Evolutionary conservation across 1,140 invertebrate genomes (phyloP), one percentile per base, ranked within the genome.

Genomic region (Drosophila novamexicana): DNA sequence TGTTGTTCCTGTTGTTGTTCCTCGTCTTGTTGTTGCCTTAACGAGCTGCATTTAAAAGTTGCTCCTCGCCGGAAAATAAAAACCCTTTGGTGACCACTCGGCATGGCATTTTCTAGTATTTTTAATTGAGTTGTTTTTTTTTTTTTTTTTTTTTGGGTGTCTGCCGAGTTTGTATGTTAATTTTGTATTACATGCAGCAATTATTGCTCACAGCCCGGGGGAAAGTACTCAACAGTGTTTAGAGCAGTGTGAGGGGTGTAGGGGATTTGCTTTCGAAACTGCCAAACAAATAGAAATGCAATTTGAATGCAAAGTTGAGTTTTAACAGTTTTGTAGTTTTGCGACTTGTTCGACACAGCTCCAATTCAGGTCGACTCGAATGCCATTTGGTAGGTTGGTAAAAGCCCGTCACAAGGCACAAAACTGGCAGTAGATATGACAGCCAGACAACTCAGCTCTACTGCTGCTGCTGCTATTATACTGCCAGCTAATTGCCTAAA

Each of bases 261-360:
- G 7, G 34, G 16, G n/a, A 16, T 32, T 56, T 70, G 14, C 56
- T 61, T 68, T 61, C 70, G 39, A 67, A 74, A 67, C 81, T 62
- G 77, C 65, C 77, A 81, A 85, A 72, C 77, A 85, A 85, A 85
- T 85, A 63, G 70, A 77, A 85, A 85, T 85, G 77, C 81, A 75
- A 85, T 78, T 85, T 77, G 78, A 85, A 85, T 77, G 81, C 77
- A 77, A 84, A 80, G 79, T 84, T 83, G 78, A 75, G 66, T 72
- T 77, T 72, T 7, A 72, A 56, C 47, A 36, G 57, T 62, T 61
- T 66, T 67, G 39, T 39, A 52, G 37, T 32, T 69, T 63, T 75
- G 59, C 57, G 61, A 71, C 49, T 70, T 53, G 57, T 52, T 62
- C 75, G 75, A 56, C 53, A 37, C 58, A 83, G 62, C 84, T 85